Evolutionary conservation across 2,113 vertebrate species (phyloP), one percentile per base, ranked within the genome.

Genomic region (Atlantisia rogersi): DNA sequence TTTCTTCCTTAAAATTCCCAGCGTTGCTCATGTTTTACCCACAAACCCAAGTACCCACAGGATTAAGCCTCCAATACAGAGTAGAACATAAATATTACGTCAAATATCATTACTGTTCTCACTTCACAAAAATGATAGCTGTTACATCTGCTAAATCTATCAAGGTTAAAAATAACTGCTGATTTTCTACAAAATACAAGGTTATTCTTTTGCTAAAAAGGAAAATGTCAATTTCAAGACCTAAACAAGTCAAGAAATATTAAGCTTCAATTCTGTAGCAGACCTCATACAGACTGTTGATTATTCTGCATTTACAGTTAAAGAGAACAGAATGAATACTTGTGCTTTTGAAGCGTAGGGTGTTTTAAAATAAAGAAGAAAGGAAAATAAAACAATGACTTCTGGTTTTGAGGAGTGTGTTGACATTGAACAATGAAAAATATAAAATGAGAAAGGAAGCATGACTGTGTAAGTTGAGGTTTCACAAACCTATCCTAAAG

Each of bases 281-380:
- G 25, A 58, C 1, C 5, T 32, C 39, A 15, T 32, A 78, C 3
- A 78, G n/a, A 71, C 1, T 0, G 0, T 29, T 56, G 29, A 62
- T 60, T 87, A 64, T 64, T 64, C 35, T 68, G n/a, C 39, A 39
- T 50, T 7, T 50, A 22, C 64, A 84, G 6, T 25, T 42, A n/a
- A 58, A 16, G 18, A 76, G 83, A 83, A 55, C 12, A 80, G 56
- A 68, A 65, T 76, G 39, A 73, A 79, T 28, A 39, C 0, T 29
- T 31, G 20, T 32, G 59, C 24, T 58, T 87, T 35, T 62, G 40
- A 77, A 79, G 14, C 0, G 2, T 2, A 60, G 10, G 9, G 1
- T 77, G 6, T 29, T 88, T 68, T 60, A 77, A 32, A 37, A 58
- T 1, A 64, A 12, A 71, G 14, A 64, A 91, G 31, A 63, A 82